Evolutionary conservation across 2,797 vertebrate species (phyloP).

Genomic region (Muraenolepis orangiensis): DNA sequence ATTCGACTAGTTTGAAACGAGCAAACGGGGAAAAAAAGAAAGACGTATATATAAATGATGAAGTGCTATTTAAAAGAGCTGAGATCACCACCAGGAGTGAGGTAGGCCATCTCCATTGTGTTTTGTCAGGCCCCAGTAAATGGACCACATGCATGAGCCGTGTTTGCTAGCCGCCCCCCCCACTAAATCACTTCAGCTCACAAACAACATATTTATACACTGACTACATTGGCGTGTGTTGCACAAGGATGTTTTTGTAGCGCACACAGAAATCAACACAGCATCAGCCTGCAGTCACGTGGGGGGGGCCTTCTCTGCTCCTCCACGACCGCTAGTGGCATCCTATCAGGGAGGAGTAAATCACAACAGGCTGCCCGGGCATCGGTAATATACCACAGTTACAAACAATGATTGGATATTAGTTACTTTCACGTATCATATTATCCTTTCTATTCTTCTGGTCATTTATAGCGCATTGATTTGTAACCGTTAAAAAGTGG

Average conservation of each 20-base stretch:
- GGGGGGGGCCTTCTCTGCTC: not conserved
- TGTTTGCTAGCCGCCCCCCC: not conserved
- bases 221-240: not conserved
- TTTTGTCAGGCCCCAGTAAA: not conserved
- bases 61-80: not conserved
- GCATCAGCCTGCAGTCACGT: not conserved
- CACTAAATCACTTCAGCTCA: not conserved
- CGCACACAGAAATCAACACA: not conserved
- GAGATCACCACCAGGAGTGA: not conserved
- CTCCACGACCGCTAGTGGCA: not conserved
- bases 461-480: not conserved
- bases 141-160: not conserved
- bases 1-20: constrained; percentile 4
- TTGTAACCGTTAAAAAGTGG: not conserved
- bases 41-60: not conserved
- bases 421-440: too few species aligned
- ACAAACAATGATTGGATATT: too few species aligned
- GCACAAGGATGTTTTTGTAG: not conserved
- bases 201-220: not conserved
- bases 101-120: not conserved
- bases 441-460: too few species aligned
- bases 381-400: not conserved
- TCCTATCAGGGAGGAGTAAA: not conserved
- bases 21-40: not conserved
- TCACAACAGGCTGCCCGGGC: too few species aligned